Conservation (phyloP, 2,797 vertebrate species). For the Gouania willdenowi region DNA sequence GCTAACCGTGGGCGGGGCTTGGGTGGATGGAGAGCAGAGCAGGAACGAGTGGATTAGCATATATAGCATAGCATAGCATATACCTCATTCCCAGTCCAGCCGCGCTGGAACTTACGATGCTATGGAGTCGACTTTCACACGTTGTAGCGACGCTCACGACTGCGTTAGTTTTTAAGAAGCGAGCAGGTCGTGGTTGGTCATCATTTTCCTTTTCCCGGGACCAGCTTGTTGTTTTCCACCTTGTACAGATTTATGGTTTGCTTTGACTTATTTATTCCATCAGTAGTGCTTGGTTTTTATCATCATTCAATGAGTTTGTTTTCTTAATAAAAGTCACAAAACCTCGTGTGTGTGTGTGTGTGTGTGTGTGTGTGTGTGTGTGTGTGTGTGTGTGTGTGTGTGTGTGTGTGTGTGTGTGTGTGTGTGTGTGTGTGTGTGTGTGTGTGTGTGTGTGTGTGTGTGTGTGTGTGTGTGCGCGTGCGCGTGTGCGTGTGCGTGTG, state of each 20-base stretch:
- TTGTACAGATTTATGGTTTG: slow-evolving; percentile 92
- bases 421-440: too few relatives aligned
- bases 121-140: slow-evolving; percentile 69
- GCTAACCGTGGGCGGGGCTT: too few relatives aligned
- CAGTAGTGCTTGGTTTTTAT: slow-evolving; percentile 96
- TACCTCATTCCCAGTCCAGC: slow-evolving; percentile 81
- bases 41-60: too few relatives aligned
- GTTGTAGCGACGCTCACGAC: slow-evolving; percentile 71
- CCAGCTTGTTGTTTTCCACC: slow-evolving; percentile 77
- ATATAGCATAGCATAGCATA: too few relatives aligned
- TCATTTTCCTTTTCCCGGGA: slow-evolving; percentile 55
- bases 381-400: too few relatives aligned
- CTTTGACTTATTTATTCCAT: slow-evolving; percentile 98
- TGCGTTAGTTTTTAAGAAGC: slow-evolving; percentile 46
- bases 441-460: too few relatives aligned
- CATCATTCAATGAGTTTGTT: slow-evolving; percentile 96
- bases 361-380: too few relatives aligned
- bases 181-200: too few relatives aligned
- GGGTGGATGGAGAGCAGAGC: slow-evolving; percentile 68
- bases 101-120: slow-evolving; percentile 77
- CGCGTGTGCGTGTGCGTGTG: too few relatives aligned
- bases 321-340: slow-evolving; percentile 86
- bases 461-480: too few relatives aligned
- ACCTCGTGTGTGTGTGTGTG: slow-evolving; percentile 1
- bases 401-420: too few relatives aligned